Evolutionary conservation across 2,888 invertebrate species (phyloP), one percentile per base, ranked within the genome.

Genomic region (Agonopterix heracliana): DNA sequence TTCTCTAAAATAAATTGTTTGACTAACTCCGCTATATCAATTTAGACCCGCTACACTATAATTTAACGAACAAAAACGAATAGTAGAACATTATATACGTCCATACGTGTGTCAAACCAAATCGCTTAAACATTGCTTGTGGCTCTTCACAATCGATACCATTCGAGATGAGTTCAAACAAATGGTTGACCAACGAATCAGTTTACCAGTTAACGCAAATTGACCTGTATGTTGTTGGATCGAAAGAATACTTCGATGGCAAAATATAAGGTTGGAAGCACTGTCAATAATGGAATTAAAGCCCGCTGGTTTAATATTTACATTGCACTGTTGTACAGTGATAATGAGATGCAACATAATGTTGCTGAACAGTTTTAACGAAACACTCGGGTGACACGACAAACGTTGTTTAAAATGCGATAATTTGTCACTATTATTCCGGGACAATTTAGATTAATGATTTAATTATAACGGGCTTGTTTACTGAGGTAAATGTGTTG

Each of bases 211-310:
- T 26, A 48, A 51, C 42, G 45, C 47, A 34, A 56, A 55, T 51
- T 45, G 49, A 49, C 42, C 57, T 47, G 51, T 59, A 54, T 35
- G 35, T 5, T n/a, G 10, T 4, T 10, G 5, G 41, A 48, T 50
- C 7, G 5, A 49, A 26, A 41, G 35, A 9, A 10, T 7, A 46
- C 40, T 35, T 43, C 11, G 38, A 41, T 34, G 8, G 34, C 34
- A 52, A 44, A 44, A 9, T 41, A 26, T 36, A 36, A 36, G 42
- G 41, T 11, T 41, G 47, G 44, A 50, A 50, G 47, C 50, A 59
- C 57, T 57, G 63, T 67, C 67, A 67, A 71, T 71, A 77, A 66
- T 64, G 69, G 68, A 74, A 76, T 74, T 71, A 73, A 72, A 69
- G 70, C 67, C 59, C 63, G 65, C 61, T 52, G 54, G 61, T 70